These are phyloP conservation scores for Aleiodes leptofemur DNA, from an alignment of 2,888 invertebrate genomes.

Conservation along the genomic window DNA sequence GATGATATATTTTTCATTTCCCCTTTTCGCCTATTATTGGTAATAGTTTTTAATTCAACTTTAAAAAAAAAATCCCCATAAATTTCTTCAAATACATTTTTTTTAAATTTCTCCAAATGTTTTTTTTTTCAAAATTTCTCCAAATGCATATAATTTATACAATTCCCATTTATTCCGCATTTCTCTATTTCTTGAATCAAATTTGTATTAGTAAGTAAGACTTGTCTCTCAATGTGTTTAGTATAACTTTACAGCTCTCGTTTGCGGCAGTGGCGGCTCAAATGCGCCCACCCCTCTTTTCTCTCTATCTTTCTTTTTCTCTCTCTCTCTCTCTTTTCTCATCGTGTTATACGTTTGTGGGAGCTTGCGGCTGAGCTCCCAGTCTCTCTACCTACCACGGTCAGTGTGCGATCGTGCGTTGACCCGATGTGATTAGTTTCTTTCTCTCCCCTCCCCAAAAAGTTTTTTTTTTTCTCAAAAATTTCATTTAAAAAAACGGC, in stretches of 20 bases:
- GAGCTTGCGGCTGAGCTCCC: conserved; percentile 48
- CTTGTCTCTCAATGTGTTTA: not conserved
- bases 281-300: conserved; percentile 43
- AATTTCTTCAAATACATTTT: too few relatives aligned
- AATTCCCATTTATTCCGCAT: not conserved
- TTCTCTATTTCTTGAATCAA: not conserved
- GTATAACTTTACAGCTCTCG: conserved; percentile 16
- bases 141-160: too few relatives aligned
- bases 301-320: conserved; percentile 38
- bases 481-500: too few relatives aligned
- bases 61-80: too few relatives aligned
- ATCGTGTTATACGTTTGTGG: conserved; percentile 28
- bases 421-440: conserved; percentile 55
- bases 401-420: conserved; percentile 57
- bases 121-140: too few relatives aligned
- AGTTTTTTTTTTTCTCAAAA: not conserved
- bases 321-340: conserved; percentile 37
- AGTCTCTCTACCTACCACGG: conserved; percentile 51
- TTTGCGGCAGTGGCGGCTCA: conserved; percentile 47
- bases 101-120: too few relatives aligned
- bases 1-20: too few relatives aligned
- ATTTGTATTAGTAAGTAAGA: not conserved
- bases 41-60: too few relatives aligned
- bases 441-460: not conserved
- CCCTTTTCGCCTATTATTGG: too few relatives aligned